These are phyloP conservation scores for Lycorma delicatula DNA, from an alignment of 1,140 invertebrate genomes.

Conservation along the genomic window DNA sequence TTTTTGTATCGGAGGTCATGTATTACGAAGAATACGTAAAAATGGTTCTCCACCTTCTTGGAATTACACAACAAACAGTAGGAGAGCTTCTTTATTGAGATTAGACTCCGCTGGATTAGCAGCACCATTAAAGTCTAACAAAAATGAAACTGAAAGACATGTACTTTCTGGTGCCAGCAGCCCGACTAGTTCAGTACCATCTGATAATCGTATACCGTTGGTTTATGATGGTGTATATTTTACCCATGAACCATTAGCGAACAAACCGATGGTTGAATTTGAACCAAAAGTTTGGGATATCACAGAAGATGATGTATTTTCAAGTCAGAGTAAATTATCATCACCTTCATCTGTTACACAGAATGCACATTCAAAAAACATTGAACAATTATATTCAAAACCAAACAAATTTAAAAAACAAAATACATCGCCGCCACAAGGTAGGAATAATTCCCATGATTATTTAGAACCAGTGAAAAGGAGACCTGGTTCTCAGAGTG, in stretches of 20 bases:
- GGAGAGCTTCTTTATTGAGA: conserved; percentile 7
- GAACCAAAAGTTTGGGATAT: conserved; percentile 71
- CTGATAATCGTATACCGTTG: conserved; percentile 8
- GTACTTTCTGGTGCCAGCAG: background rate
- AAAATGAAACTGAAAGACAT: background rate
- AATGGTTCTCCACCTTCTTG: conserved; percentile 9
- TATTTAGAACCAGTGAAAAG: too few relatives aligned
- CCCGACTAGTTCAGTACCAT: conserved; percentile 6
- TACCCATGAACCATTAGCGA: conserved; percentile 70
- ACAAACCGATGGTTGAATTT: conserved; percentile 54
- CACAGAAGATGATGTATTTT: conserved; percentile 49
- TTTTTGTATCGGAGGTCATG: conserved; percentile 50
- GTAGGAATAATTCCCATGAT: too few relatives aligned
- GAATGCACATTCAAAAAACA: too few relatives aligned
- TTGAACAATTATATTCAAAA: too few relatives aligned
- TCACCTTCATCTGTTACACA: background rate
- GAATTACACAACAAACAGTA: conserved; percentile 7
- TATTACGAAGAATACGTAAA: background rate
- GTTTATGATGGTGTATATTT: conserved; percentile 68
- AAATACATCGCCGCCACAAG: too few relatives aligned
- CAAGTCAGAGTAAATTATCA: conserved; percentile 3
- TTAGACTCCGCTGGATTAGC: background rate
- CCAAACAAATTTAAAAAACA: too few relatives aligned
- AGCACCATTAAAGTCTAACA: background rate
- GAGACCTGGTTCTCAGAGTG: background rate